These are phyloP conservation scores for Brachyistius frenatus DNA, from an alignment of 2,113 vertebrate genomes.

Conservation along the genomic window DNA sequence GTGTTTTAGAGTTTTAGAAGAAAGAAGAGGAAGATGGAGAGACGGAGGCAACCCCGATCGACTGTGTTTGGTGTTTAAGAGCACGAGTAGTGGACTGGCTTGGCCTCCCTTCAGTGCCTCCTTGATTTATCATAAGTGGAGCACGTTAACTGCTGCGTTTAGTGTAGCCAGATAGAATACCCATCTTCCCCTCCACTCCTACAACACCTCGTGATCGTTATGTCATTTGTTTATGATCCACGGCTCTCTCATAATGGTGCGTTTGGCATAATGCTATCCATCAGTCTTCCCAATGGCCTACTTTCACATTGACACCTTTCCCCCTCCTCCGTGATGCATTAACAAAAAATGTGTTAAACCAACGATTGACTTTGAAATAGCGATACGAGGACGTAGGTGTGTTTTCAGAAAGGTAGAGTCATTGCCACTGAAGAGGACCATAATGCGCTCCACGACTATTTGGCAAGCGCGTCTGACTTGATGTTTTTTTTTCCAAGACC, in stretches of 20 bases:
- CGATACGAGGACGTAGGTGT: slow-evolving; percentile 48
- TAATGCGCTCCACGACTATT: slow-evolving; percentile 45
- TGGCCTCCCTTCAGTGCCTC: slow-evolving; percentile 32
- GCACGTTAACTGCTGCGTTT: slow-evolving; percentile 62
- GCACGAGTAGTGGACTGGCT: slow-evolving; percentile 33
- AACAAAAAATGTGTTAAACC: slow-evolving; percentile 65
- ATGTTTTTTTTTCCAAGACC: slow-evolving; percentile 25
- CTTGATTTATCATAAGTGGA: slow-evolving; percentile 67
- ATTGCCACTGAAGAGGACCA: slow-evolving; percentile 41
- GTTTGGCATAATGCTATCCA: slow-evolving; percentile 71
- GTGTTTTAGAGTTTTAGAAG: slow-evolving; percentile 30
- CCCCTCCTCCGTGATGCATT: slow-evolving; percentile 60
- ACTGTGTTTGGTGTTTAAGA: slow-evolving; percentile 28
- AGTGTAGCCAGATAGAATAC: slow-evolving; percentile 65
- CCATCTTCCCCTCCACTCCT: slow-evolving; percentile 61
- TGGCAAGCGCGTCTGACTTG: slow-evolving; percentile 31
- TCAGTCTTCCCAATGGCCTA: slow-evolving; percentile 75
- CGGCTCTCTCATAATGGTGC: slow-evolving; percentile 68
- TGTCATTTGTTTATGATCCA: slow-evolving; percentile 81
- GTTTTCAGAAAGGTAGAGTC: slow-evolving; percentile 55
- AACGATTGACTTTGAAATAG: slow-evolving; percentile 73
- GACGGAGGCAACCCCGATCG: not conserved
- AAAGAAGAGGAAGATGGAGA: slow-evolving; percentile 11
- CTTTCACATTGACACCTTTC: slow-evolving; percentile 56
- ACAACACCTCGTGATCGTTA: slow-evolving; percentile 66